Percentiles rank a stretch among this genome's conserved stretches.
phyloP scores from a whole-genome alignment of 2,113 vertebrate species.

The Otis tarda region DNA sequence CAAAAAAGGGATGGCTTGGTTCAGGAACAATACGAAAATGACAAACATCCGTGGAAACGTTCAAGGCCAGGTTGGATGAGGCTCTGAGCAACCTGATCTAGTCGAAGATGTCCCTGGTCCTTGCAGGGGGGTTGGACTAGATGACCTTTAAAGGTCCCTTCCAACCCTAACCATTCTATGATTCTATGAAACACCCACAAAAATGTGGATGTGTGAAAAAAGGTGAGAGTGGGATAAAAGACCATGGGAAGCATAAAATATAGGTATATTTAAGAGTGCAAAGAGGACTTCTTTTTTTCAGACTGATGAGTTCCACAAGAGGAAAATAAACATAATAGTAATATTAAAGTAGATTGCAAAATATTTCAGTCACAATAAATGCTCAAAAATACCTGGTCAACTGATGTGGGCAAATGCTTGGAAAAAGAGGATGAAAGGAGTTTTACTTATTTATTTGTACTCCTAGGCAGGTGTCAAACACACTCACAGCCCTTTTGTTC shows the following conservation, averaged over 20 bases:
- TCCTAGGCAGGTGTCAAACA: not conserved
- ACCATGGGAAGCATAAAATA: not conserved
- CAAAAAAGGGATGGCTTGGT: not conserved
- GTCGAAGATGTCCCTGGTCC: too few relatives aligned
- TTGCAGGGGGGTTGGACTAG: too few relatives aligned
- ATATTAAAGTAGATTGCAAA: not conserved
- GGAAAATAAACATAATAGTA: not conserved
- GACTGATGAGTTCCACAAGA: not conserved
- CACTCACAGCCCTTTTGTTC: not conserved
- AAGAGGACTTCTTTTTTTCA: not conserved
- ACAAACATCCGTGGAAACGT: too few relatives aligned
- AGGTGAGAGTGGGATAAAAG: rapidly evolving
- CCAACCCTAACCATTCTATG: too few relatives aligned
- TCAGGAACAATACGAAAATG: not conserved
- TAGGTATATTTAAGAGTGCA: not conserved
- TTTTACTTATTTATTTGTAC: not conserved
- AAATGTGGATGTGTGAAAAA: not conserved
- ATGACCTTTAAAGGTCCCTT: too few relatives aligned
- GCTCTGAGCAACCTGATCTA: too few relatives aligned
- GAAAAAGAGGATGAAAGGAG: not conserved
- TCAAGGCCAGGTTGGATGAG: too few relatives aligned
- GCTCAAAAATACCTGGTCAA: not conserved
- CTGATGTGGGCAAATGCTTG: not conserved
- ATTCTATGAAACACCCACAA: not conserved
- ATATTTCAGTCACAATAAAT: not conserved